These are phyloP conservation scores for Echinometra lucunter DNA, from an alignment of 53 echinoderm and acorn worm genomes.

Conservation along the genomic window DNA sequence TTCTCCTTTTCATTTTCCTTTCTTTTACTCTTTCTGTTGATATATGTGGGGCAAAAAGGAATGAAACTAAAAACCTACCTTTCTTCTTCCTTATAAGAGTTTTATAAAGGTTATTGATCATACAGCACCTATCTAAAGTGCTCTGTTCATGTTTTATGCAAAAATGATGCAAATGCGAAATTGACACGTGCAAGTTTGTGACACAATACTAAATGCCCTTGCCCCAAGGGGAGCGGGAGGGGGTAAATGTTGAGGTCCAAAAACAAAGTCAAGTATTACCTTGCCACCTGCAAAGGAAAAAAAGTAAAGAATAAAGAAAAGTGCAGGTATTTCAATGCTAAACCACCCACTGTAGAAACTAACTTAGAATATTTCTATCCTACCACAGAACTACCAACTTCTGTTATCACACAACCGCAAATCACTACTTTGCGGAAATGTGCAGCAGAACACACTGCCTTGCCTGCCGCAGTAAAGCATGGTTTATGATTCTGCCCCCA, in stretches of 20 bases:
- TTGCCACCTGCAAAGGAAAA: not conserved
- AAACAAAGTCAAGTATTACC: not conserved
- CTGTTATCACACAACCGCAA: not conserved
- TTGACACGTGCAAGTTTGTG: too few species aligned
- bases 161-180: too few species aligned
- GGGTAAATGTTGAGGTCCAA: not conserved
- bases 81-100: not conserved
- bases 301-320: not conserved
- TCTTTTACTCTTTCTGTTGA: too few species aligned
- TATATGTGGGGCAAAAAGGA: too few species aligned
- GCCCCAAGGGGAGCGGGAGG: not conserved
- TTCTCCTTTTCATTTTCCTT: too few species aligned
- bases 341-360: not conserved
- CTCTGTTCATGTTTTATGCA: too few species aligned
- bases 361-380: too few species aligned
- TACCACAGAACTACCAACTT: too few species aligned
- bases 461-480: not conserved
- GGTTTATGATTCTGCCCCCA: too few species aligned
- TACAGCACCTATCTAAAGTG: too few species aligned
- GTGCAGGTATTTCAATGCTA: not conserved
- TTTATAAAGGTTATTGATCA: too few species aligned
- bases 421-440: not conserved
- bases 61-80: too few species aligned
- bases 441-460: not conserved
- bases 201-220: not conserved